These are phyloP conservation scores for Microchrysa polita DNA, from an alignment of 2,888 invertebrate genomes.

Conservation along the genomic window DNA sequence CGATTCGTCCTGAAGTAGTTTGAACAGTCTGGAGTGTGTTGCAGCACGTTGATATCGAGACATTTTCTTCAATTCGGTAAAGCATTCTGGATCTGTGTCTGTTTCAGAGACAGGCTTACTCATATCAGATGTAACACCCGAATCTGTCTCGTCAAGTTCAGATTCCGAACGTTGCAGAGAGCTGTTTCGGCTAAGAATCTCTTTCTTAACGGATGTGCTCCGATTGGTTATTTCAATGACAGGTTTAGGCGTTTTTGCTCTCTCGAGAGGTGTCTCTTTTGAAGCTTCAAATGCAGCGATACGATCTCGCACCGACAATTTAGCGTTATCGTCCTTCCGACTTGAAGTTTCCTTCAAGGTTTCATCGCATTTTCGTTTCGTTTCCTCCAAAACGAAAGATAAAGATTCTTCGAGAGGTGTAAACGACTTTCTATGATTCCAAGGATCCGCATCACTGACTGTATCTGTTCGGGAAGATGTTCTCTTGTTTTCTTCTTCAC, in stretches of 20 bases:
- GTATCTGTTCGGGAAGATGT: background rate
- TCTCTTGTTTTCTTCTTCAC: background rate
- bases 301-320: conserved; percentile 60
- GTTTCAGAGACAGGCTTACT: conserved; percentile 74
- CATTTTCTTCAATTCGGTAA: conserved; percentile 68
- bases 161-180: conserved; percentile 65
- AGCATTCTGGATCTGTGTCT: conserved; percentile 72
- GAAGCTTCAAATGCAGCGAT: conserved; percentile 60
- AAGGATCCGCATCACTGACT: background rate
- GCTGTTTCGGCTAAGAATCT: conserved; percentile 59
- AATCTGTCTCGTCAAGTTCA: conserved; percentile 72
- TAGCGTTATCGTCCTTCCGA: conserved; percentile 53
- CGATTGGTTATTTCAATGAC: conserved; percentile 47
- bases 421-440: background rate
- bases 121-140: conserved; percentile 76
- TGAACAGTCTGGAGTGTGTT: conserved; percentile 77
- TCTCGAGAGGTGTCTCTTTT: conserved; percentile 47
- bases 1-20: conserved; percentile 70
- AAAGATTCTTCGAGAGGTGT: conserved; percentile 20
- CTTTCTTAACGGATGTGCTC: conserved; percentile 56
- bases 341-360: conserved; percentile 2
- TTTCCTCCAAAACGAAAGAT: conserved; percentile 32
- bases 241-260: conserved; percentile 14
- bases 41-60: conserved; percentile 74
- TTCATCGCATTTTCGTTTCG: conserved; percentile 28